phyloP scores from a whole-genome alignment of 2,797 vertebrate genomes.

The Alcedo atthis region DNA sequence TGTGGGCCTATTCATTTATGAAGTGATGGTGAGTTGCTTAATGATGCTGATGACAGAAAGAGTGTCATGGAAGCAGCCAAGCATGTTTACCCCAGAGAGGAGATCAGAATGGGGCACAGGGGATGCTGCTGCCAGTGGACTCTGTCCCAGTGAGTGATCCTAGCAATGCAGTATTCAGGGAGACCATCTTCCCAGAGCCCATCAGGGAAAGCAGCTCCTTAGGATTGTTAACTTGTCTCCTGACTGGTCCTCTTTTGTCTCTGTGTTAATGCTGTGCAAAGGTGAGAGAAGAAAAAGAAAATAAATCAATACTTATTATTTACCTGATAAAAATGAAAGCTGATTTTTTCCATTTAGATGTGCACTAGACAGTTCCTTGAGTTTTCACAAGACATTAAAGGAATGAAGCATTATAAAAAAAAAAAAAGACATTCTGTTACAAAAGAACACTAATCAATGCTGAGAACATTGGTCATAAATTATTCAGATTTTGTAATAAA shows the following conservation, averaged over 20 bases:
- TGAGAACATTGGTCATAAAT: constrained; percentile 77
- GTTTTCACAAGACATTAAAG: constrained; percentile 71
- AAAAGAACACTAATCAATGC: constrained; percentile 73
- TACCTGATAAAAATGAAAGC: constrained; percentile 54
- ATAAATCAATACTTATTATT: neutral
- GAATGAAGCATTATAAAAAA: constrained; percentile 66
- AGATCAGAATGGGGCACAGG: neutral
- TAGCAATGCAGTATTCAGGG: neutral
- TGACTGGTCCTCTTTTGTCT: constrained; percentile 2
- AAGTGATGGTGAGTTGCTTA: constrained; percentile 37
- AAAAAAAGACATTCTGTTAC: constrained; percentile 69
- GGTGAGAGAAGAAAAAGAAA: neutral
- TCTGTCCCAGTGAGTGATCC: neutral
- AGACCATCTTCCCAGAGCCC: neutral
- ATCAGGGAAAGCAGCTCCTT: neutral
- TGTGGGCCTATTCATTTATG: constrained; percentile 47
- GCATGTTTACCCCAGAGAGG: neutral
- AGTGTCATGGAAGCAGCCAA: constrained; percentile 29
- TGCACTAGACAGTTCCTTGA: constrained; percentile 51
- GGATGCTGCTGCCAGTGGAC: neutral
- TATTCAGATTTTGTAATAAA: constrained; percentile 76
- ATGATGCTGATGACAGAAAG: constrained; percentile 17
- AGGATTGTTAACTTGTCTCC: constrained; percentile 54
- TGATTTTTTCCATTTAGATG: constrained; percentile 67
- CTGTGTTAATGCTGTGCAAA: constrained; percentile 36